These are phyloP conservation scores for Hydra vulgaris DNA, from an alignment of 30 jellyfish, hydroid and myxozoan genomes.

Conservation along the genomic window DNA sequence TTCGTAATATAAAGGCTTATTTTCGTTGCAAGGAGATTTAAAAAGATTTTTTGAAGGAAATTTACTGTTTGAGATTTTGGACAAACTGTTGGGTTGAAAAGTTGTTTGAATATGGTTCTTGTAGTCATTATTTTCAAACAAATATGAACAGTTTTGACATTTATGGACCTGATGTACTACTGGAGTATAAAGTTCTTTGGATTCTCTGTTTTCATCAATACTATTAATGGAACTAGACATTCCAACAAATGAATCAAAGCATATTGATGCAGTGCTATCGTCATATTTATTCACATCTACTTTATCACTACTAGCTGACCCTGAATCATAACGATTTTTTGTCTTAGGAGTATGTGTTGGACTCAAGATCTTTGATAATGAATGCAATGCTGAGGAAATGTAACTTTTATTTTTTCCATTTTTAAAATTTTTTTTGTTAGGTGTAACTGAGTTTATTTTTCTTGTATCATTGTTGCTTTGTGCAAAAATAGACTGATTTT, in stretches of 20 bases:
- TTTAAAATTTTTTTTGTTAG: background rate
- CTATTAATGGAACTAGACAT: background rate
- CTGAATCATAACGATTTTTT: background rate
- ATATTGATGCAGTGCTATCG: background rate
- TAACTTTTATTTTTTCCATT: conserved; percentile 12
- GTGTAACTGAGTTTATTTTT: background rate
- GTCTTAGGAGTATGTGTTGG: background rate
- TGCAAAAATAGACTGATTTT: background rate
- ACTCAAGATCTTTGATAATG: conserved; percentile 12
- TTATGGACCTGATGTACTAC: background rate
- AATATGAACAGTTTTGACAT: background rate
- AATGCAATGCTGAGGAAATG: conserved; percentile 11
- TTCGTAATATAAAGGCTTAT: background rate
- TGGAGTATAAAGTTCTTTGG: background rate
- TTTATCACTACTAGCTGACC: background rate
- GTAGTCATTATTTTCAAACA: background rate
- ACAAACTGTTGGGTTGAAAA: background rate
- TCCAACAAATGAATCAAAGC: background rate
- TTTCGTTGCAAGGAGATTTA: background rate
- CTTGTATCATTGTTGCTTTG: background rate
- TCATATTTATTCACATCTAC: background rate
- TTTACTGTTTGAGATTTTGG: background rate
- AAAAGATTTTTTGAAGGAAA: background rate
- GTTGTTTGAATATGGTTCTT: background rate
- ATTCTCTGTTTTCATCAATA: too few relatives aligned